Evolutionary conservation across 35 echinoderm and acorn worm genomes (phyloP).

Genomic region (Patiria miniata): DNA sequence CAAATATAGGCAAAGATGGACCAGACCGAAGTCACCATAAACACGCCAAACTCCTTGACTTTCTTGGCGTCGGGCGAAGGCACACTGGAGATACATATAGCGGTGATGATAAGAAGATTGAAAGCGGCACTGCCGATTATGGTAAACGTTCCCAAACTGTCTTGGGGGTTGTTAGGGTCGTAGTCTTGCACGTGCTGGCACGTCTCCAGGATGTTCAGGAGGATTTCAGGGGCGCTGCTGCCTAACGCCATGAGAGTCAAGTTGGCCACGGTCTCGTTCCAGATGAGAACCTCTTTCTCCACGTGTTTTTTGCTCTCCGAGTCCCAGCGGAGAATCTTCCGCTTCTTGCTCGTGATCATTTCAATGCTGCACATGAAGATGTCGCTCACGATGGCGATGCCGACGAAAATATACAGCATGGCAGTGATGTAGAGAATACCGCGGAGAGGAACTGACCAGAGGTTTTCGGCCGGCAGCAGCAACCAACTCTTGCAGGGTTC

Average conservation of each 20-base stretch:
- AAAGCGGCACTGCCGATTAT: conserved; percentile 97
- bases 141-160: conserved; percentile 91
- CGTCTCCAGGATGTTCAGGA: conserved; percentile 74
- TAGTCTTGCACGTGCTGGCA: conserved; percentile 37
- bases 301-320: conserved; percentile 74
- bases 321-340: conserved; percentile 84
- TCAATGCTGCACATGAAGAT: conserved; percentile 99
- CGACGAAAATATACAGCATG: conserved; percentile 90
- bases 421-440: conserved; percentile 73
- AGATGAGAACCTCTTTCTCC: conserved; percentile 85
- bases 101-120: conserved; percentile 93
- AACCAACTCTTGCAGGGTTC: conserved; percentile 79
- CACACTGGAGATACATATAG: conserved; percentile 83
- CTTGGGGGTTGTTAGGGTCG: neutral
- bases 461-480: conserved; percentile 92
- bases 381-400: conserved; percentile 94
- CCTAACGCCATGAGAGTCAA: conserved; percentile 96
- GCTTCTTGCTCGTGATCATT: conserved; percentile 94
- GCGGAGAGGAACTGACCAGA: conserved; percentile 83
- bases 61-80: conserved; percentile 72
- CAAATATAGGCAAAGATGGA: conserved; percentile 98
- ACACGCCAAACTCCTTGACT: conserved; percentile 96
- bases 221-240: conserved; percentile 94
- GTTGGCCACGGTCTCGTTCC: conserved; percentile 97
- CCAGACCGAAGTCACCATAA: conserved; percentile 88